Evolutionary conservation across 2,888 invertebrate species (phyloP), one percentile per base, ranked within the genome.

Genomic region (Dioctria linearis): DNA sequence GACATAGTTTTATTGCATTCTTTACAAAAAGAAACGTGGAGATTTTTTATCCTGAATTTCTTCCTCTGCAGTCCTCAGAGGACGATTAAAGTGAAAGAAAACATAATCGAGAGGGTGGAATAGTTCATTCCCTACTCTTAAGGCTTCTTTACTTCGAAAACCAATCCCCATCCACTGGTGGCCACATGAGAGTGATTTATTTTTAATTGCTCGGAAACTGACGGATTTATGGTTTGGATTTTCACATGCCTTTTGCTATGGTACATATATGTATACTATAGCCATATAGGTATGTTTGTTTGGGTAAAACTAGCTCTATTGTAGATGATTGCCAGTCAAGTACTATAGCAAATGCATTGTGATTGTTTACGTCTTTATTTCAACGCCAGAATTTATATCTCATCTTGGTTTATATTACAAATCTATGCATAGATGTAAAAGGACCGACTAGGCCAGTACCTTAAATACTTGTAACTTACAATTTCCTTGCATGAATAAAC

Each of bases 161-260:
- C 65, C 49, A 25, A 57, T n/a, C 66, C 43, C 65, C 66, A 39
- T 13, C 54, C 49, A 49, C 80, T 81, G 80, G 73, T 81, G 82
- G 82, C 83, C 84, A 82, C 84, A 83, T 82, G 84, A 83, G 84
- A 84, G 84, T 84, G 84, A 84, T 84, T 84, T 84, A 84, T 83
- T 83, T 84, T 84, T 84, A 84, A 84, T 84, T 84, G 82, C 83
- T 83, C 82, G 67, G 83, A 82, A 83, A 84, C 83, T 83, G 84
- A 84, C 83, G 83, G 83, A 84, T 84, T 84, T 84, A 84, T 83
- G 83, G 83, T 83, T 83, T 81, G 79, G 79, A 79, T 79, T 79
- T 67, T 67, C 57, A 51, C 69, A 6, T 57, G 67, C 67, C 42
- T 13, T 25, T 25, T 37, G 43, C 40, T 57, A 59, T 67, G 79